Percentiles rank a stretch among this genome's conserved stretches.
Conservation (phyloP, 2,888 invertebrate genomes). For the Rhamnusium bicolor region DNA sequence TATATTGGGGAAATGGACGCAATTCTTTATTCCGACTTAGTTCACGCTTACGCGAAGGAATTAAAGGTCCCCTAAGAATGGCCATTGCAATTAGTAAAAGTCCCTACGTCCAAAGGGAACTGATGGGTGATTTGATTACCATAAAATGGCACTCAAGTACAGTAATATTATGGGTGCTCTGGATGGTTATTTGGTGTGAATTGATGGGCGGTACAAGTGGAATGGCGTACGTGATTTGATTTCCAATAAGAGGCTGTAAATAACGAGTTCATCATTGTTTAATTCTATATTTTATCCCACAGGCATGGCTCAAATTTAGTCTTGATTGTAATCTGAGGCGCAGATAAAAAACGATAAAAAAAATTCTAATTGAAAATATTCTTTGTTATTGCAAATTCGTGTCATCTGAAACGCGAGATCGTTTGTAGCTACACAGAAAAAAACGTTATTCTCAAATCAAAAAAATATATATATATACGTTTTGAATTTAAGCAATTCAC, state of each 20-base stretch:
- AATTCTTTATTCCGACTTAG: constrained; percentile 12
- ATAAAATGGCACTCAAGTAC: constrained; percentile 55
- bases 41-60: constrained; percentile 48
- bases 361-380: too few species aligned
- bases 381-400: too few species aligned
- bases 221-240: constrained; percentile 28
- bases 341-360: too few species aligned
- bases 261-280: constrained; percentile 18
- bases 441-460: too few species aligned
- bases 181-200: constrained; percentile 51
- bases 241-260: constrained; percentile 21
- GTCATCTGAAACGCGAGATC: too few species aligned
- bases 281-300: constrained; percentile 13
- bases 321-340: not conserved
- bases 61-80: constrained; percentile 54
- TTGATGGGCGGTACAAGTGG: constrained; percentile 37
- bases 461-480: too few species aligned
- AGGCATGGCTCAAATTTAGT: not conserved
- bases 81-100: constrained; percentile 55
- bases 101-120: constrained; percentile 45
- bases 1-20: constrained; percentile 25
- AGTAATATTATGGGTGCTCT: constrained; percentile 42
- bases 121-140: constrained; percentile 60
- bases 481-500: too few species aligned
- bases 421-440: too few species aligned